Conservation (phyloP, 1,140 invertebrate genomes). For the Temnothorax longispinosus region DNA sequence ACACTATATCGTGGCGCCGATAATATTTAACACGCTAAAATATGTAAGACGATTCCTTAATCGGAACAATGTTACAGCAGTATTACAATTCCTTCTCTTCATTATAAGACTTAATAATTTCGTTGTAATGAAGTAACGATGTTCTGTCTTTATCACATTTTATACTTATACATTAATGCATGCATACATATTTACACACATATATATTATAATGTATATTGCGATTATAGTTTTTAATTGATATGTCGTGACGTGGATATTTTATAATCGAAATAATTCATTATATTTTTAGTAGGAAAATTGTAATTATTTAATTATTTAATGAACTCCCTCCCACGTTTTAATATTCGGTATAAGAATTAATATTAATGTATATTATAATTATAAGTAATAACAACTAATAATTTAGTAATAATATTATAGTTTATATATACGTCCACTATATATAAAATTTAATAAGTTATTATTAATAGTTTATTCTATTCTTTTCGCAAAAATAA, state of each 20-base stretch:
- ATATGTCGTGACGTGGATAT: not conserved
- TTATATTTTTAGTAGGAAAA: slow-evolving; percentile 12
- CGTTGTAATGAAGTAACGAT: not conserved
- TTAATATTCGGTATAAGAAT: slow-evolving; percentile 1
- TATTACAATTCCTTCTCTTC: not conserved
- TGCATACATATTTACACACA: not conserved
- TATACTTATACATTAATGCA: too few species aligned
- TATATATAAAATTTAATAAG: not conserved
- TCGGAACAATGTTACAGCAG: not conserved
- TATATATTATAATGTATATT: not conserved
- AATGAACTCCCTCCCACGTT: not conserved
- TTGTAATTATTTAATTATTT: not conserved
- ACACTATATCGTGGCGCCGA: not conserved
- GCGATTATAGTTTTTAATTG: not conserved
- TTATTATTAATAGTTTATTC: not conserved
- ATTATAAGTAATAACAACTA: not conserved
- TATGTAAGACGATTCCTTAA: not conserved
- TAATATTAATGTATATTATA: slow-evolving; percentile 5
- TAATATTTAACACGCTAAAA: slow-evolving; percentile 3
- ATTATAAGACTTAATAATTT: not conserved
- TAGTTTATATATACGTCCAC: not conserved
- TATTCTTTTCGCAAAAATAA: not conserved
- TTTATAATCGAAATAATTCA: not conserved
- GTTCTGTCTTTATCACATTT: not conserved
- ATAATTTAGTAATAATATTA: not conserved